Evolutionary conservation across 2,888 invertebrate species (phyloP).

Genomic region (Volucella bombylans): DNA sequence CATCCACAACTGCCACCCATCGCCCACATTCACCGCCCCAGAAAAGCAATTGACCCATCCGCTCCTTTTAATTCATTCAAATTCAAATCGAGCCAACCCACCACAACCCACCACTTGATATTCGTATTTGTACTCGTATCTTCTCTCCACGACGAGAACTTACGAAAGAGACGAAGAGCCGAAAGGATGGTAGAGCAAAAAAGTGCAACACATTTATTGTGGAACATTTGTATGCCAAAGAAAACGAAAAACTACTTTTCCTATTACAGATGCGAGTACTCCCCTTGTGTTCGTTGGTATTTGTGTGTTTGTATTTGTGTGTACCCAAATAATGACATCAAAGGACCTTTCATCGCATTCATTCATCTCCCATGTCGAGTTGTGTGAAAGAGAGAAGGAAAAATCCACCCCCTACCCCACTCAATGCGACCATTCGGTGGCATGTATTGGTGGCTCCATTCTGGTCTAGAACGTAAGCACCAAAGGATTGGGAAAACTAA

Average conservation of each 20-base stretch:
- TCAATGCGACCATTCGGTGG: not conserved
- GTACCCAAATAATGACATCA: conserved; percentile 55
- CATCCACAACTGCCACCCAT: not conserved
- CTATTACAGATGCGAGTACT: conserved; percentile 15
- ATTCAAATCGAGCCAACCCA: conserved; percentile 58
- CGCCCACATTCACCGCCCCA: not conserved
- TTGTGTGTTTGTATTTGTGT: conserved; percentile 26
- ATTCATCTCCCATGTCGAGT: not conserved
- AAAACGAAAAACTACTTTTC: conserved; percentile 65
- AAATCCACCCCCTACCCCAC: conserved; percentile 5
- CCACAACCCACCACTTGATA: not conserved
- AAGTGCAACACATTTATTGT: conserved; percentile 55
- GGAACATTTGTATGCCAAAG: conserved; percentile 47
- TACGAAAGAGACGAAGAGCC: not conserved
- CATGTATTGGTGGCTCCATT: conserved; percentile 72
- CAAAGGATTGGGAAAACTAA: conserved; percentile 47
- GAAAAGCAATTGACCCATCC: conserved; percentile 71
- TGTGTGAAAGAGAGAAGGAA: conserved; percentile 25
- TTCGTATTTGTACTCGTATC: too few species aligned
- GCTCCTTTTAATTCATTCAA: conserved; percentile 68
- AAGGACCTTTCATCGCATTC: conserved; percentile 56
- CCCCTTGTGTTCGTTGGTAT: not conserved
- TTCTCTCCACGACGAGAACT: conserved; percentile 6
- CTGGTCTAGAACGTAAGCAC: conserved; percentile 55
- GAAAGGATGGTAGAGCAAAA: conserved; percentile 11